Percentiles rank a stretch among this genome's conserved stretches.
Conservation (phyloP, 2,113 vertebrate genomes). For the Paracanthobrama guichenoti region DNA sequence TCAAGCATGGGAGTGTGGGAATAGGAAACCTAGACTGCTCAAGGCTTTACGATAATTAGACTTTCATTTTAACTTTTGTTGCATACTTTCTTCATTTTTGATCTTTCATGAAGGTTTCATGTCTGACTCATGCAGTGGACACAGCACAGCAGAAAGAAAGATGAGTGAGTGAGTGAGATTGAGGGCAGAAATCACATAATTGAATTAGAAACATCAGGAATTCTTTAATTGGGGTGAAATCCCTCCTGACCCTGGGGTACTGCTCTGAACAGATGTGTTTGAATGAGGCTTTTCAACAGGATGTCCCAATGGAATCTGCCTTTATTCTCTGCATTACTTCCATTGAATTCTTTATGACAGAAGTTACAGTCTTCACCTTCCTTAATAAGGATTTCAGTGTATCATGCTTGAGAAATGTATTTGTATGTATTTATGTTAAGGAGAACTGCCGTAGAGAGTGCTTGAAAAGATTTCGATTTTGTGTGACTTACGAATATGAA, state of each 20-base stretch:
- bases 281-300: conserved; percentile 26
- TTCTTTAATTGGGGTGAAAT: conserved; percentile 45
- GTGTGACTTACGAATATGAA: too few relatives aligned
- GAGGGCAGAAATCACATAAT: conserved; percentile 17
- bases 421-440: too few relatives aligned
- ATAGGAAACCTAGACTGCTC: neutral
- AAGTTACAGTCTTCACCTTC: too few relatives aligned
- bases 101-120: neutral
- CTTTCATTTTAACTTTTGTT: neutral
- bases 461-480: too few relatives aligned
- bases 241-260: neutral
- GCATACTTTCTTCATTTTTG: neutral
- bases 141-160: neutral
- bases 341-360: too few relatives aligned
- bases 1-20: conserved; percentile 1
- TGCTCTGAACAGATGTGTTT: neutral
- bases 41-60: neutral
- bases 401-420: too few relatives aligned
- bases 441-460: too few relatives aligned
- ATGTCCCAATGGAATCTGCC: neutral
- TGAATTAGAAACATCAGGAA: conserved; percentile 43
- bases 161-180: neutral
- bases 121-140: neutral
- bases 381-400: too few relatives aligned
- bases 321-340: neutral